Conservation (phyloP, 2,888 invertebrate species). For the Coecobrya sp. region DNA sequence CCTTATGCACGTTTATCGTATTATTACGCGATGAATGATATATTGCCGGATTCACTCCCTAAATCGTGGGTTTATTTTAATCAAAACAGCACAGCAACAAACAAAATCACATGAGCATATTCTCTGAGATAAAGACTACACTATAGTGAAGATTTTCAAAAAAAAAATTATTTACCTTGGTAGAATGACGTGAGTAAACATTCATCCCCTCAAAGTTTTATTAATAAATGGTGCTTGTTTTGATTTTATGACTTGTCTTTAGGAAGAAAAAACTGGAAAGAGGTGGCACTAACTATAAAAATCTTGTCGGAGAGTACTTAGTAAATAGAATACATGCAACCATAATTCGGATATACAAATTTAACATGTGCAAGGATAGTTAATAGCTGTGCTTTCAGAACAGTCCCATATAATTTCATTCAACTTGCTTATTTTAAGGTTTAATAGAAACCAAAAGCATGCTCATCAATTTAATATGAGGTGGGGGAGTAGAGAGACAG, state of each 20-base stretch:
- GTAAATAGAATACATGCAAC: background rate
- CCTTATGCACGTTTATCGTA: constrained; percentile 42
- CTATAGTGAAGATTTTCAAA: background rate
- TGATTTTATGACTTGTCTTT: background rate
- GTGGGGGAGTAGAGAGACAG: background rate
- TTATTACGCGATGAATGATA: constrained; percentile 68
- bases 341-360: too few relatives aligned
- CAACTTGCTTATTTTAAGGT: too few relatives aligned
- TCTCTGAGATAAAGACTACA: background rate
- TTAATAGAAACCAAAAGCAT: too few relatives aligned
- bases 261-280: background rate
- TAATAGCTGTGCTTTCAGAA: too few relatives aligned
- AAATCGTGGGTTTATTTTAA: constrained; percentile 73
- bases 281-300: background rate
- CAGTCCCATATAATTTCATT: too few relatives aligned
- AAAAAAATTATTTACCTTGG: background rate
- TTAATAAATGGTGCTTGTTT: background rate
- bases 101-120: background rate
- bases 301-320: background rate
- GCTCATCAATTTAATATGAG: background rate
- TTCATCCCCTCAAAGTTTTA: background rate
- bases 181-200: background rate
- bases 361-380: too few relatives aligned
- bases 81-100: constrained; percentile 42
- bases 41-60: constrained; percentile 71